phyloP scores from a whole-genome alignment of 92 coral and sea anemone genomes.

The Zoanthus sociatus region DNA sequence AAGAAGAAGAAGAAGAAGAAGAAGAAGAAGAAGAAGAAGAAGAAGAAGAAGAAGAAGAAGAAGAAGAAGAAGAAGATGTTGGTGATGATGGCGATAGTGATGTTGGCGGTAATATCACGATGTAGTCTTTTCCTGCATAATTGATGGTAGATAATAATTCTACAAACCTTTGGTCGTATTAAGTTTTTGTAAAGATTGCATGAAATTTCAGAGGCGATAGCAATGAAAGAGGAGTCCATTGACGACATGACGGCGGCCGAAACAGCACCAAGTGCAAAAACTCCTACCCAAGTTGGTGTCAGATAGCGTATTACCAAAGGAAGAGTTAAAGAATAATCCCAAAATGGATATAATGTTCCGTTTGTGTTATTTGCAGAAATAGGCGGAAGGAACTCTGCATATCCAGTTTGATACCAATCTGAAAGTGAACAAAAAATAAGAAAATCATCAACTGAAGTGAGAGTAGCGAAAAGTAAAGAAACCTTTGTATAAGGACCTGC shows the following conservation, averaged over 20 bases:
- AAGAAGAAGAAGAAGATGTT: too few species aligned
- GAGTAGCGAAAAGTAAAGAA: too few species aligned
- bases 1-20: too few species aligned
- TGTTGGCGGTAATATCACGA: background rate
- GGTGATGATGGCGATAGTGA: too few species aligned
- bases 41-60: too few species aligned
- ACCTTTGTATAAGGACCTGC: too few species aligned
- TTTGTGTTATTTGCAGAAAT: conserved; percentile 6
- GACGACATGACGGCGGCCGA: conserved; percentile 79
- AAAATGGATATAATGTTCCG: conserved; percentile 15
- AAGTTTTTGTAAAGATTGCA: conserved; percentile 59
- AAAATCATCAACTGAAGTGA: background rate
- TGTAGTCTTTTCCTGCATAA: background rate
- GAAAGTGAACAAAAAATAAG: background rate
- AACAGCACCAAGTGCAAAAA: conserved; percentile 66
- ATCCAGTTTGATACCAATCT: conserved; percentile 81
- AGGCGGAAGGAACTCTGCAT: background rate
- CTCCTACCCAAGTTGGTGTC: conserved; percentile 60
- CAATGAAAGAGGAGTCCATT: conserved; percentile 62
- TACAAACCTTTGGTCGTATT: conserved; percentile 62
- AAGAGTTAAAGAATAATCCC: conserved; percentile 39
- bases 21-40: background rate
- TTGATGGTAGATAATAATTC: background rate
- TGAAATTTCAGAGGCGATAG: conserved; percentile 59
- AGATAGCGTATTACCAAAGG: conserved; percentile 69